Conservation (phyloP, 2,113 vertebrate genomes). For the Ibidorhyncha struthersii region DNA sequence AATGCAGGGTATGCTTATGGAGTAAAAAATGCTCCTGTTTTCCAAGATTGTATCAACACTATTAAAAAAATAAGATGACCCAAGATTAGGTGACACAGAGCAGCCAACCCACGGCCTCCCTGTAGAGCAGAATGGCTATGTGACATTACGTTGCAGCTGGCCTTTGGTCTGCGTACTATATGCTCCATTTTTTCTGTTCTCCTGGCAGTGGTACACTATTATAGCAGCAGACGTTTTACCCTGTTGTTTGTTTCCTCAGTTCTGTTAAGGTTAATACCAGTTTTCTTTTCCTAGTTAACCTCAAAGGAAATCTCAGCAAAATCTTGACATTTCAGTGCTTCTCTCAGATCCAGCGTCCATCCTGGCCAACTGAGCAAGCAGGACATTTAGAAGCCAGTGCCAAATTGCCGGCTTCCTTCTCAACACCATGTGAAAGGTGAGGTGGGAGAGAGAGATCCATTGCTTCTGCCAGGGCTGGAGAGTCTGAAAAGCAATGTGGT, state of each 20-base stretch:
- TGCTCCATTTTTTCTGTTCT: neutral
- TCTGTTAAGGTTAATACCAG: neutral
- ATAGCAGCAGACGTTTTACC: neutral
- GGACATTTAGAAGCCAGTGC: neutral
- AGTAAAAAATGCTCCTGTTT: neutral
- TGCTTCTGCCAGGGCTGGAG: neutral
- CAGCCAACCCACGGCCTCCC: neutral
- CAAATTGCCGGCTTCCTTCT: neutral
- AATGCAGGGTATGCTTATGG: neutral
- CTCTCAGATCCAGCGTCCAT: neutral
- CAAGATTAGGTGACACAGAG: neutral
- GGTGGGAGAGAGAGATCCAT: neutral
- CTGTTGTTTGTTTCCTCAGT: neutral
- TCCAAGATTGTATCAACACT: neutral
- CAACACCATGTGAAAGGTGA: neutral
- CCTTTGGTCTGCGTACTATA: neutral
- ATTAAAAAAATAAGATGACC: neutral
- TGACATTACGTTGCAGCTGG: accelerated
- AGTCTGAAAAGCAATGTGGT: neutral
- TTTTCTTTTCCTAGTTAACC: neutral
- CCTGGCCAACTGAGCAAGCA: neutral
- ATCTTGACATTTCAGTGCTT: neutral
- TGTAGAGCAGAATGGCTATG: neutral
- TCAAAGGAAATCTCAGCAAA: neutral
- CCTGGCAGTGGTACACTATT: neutral